These are phyloP conservation scores for Opisthograptis luteolata DNA, from an alignment of 2,888 invertebrate species.

Conservation along the genomic window DNA sequence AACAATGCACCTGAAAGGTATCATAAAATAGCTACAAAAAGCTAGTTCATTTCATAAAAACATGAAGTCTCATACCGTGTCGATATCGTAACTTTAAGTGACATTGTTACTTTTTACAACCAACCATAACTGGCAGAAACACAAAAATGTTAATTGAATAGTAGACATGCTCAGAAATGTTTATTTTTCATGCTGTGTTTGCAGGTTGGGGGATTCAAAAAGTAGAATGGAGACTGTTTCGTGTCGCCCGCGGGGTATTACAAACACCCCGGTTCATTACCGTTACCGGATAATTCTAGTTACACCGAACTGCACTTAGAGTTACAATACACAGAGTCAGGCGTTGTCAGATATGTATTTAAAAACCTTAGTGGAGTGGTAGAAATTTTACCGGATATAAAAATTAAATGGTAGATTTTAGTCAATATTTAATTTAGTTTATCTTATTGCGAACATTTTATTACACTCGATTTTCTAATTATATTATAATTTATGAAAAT, in stretches of 20 bases:
- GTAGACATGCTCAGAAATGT: conserved; percentile 1
- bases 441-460: no score
- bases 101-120: conserved; percentile 11
- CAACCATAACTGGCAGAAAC: conserved; percentile 2
- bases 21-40: no score
- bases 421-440: background rate
- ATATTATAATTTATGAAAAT: no score
- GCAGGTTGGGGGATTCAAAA: background rate
- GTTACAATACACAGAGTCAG: background rate
- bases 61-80: conserved; percentile 1
- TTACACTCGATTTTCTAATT: no score
- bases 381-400: no score
- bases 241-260: conserved; percentile 25
- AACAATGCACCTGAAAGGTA: background rate
- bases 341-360: no score
- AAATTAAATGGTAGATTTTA: no score
- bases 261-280: conserved; percentile 41
- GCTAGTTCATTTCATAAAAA: background rate
- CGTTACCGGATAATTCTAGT: conserved; percentile 42
- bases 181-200: conserved; percentile 15
- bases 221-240: conserved; percentile 25
- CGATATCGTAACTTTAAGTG: conserved; percentile 5
- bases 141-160: conserved; percentile 4
- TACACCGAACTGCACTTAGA: conserved; percentile 19
- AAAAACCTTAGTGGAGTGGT: no score